Base-by-base conservation (phyloP, 2,888 invertebrate species). In the Diaphora mendica region DNA sequence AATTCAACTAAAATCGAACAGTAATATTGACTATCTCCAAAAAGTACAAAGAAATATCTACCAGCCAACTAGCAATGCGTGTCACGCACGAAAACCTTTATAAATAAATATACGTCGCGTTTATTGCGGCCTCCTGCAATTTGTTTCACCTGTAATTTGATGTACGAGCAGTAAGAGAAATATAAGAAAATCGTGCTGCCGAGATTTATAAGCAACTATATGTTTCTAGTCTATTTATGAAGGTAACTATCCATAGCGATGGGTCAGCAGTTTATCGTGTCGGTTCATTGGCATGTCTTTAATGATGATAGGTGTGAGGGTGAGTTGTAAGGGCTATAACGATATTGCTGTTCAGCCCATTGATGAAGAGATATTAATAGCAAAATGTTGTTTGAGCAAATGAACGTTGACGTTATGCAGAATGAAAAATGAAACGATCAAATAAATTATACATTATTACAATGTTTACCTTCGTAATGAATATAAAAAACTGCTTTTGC, bases 71-170 rank as follows among this genome's bases (percentile, higher is more conserved):
- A 74, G 59, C 51, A 64, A 89, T 88, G 88, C 91, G 73, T 82
- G 89, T 89, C 92, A 91, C 90, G 90, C 81, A 80, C 88, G 86
- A 77, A 68, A 73, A 79, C 88, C 86, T 88, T 87, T 88, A 88
- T 91, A 92, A 91, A 92, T 92, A 93, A 91, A 90, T 90, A 91
- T 85, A 87, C 85, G 89, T 90, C 89, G 82, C 89, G 86, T 89
- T 92, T 91, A 93, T 92, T 89, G 91, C 89, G 81, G 83, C 87
- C 87, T 86, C 85, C 85, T 86, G 89, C 91, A 89, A 91, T 92
- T 92, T 91, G 89, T 90, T 91, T 91, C 89, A 92, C 91, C 91
- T 93, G 92, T 90, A 93, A 91, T 92, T 91, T 94, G 92, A 93
- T 91, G 91, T 91, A 94, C 89, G 89, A 79, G 30, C 72, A 67